phyloP scores from a whole-genome alignment of 2,113 vertebrate genomes.

The Phylloscopus whistleri region DNA sequence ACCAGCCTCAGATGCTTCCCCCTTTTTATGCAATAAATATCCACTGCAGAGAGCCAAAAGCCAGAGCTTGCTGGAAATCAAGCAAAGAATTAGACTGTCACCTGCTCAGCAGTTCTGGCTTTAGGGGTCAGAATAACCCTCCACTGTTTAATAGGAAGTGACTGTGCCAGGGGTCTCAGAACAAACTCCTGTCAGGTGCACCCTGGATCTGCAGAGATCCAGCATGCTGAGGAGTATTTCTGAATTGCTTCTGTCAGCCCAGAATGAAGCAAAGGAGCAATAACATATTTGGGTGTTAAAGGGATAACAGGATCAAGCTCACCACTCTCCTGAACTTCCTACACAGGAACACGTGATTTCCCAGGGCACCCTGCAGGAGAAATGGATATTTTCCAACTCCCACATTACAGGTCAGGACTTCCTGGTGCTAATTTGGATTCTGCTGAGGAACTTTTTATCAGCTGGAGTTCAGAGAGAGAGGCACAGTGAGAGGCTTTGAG shows the following conservation, averaged over 20 bases:
- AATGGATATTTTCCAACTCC: not conserved
- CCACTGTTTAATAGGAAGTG: not conserved
- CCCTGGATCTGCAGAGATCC: not conserved
- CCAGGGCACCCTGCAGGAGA: not conserved
- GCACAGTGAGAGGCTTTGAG: not conserved
- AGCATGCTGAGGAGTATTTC: not conserved
- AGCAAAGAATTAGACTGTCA: not conserved
- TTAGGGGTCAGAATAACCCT: not conserved
- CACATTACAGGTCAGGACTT: not conserved
- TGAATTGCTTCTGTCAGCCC: not conserved
- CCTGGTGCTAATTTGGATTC: not conserved
- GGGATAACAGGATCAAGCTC: not conserved
- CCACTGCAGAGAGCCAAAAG: not conserved
- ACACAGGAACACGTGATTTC: not conserved
- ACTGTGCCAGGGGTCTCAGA: not conserved
- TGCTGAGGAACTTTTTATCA: not conserved
- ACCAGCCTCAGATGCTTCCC: not conserved
- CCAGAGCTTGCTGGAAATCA: not conserved
- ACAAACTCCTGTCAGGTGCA: not conserved
- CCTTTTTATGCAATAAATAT: not conserved
- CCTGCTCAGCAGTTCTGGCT: not conserved
- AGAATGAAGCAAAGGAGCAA: not conserved
- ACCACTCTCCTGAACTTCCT: not conserved
- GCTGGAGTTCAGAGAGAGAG: not conserved
- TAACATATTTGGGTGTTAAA: not conserved